These are phyloP conservation scores for Rhopalosiphum padi DNA, from an alignment of 1,140 invertebrate species.

Conservation along the genomic window DNA sequence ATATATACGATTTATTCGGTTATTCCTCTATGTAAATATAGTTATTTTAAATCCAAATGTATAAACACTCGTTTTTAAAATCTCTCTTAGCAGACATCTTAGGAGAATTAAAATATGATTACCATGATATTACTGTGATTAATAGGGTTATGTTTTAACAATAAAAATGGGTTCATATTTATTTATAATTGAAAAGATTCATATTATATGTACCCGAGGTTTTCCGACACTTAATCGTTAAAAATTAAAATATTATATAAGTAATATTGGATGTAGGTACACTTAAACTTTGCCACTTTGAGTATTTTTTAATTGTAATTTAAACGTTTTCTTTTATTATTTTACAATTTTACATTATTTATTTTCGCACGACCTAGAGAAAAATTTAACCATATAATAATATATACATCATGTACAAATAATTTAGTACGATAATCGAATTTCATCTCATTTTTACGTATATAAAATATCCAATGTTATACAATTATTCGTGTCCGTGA, in stretches of 20 bases:
- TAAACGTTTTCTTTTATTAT: not conserved
- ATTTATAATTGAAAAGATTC: not conserved
- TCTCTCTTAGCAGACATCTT: no score
- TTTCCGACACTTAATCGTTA: not conserved
- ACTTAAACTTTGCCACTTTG: no score
- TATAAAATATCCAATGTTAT: not conserved
- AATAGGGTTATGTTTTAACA: not conserved
- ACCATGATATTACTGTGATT: no score
- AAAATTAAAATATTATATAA: not conserved
- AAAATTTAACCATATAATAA: not conserved
- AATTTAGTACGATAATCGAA: not conserved
- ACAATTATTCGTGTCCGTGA: not conserved
- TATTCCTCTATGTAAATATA: not conserved
- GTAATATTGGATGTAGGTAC: not conserved
- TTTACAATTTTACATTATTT: not conserved
- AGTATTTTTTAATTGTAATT: not conserved
- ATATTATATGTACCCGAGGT: no score
- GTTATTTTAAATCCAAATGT: no score
- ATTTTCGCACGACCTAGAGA: not conserved
- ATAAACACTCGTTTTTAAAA: not conserved
- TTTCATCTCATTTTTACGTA: not conserved
- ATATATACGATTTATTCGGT: not conserved
- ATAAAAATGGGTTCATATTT: not conserved
- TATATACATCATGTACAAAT: not conserved
- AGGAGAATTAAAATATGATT: no score